Percentiles rank a stretch among this genome's conserved stretches.
Evolutionary conservation across 2,888 invertebrate genomes (phyloP).

Genomic region (Cheilosia impressa): DNA sequence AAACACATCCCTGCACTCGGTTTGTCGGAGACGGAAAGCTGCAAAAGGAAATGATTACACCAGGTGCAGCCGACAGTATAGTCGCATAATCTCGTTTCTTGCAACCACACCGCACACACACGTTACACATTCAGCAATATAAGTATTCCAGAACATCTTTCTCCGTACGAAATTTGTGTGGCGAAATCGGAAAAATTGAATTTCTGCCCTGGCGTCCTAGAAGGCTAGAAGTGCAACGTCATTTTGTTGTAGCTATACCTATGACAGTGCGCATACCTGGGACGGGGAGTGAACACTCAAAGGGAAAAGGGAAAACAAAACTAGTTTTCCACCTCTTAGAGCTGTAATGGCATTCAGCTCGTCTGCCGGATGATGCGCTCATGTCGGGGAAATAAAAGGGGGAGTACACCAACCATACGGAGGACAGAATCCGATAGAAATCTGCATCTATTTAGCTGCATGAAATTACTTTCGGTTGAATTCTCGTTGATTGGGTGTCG

Average conservation of each 20-base stretch:
- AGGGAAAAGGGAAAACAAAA: conserved; percentile 62
- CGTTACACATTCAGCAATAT: conserved; percentile 1
- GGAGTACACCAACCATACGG: conserved; percentile 53
- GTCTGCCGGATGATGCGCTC: conserved; percentile 31
- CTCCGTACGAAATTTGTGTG: conserved; percentile 44
- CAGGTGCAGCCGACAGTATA: conserved; percentile 41
- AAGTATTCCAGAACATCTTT: conserved; percentile 14
- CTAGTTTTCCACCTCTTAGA: conserved; percentile 61
- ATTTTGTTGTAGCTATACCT: conserved; percentile 12
- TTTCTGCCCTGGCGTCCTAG: conserved; percentile 37
- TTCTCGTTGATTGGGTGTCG: conserved; percentile 62
- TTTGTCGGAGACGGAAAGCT: conserved; percentile 12
- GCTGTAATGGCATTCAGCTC: conserved; percentile 38
- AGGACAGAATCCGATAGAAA: conserved; percentile 42
- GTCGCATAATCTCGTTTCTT: conserved; percentile 31
- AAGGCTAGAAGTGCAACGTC: conserved; percentile 32
- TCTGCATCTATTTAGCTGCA: conserved; percentile 49
- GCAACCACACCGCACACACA: conserved; percentile 7
- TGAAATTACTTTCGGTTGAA: conserved; percentile 68
- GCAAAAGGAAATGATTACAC: conserved; percentile 64
- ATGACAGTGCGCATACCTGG: conserved; percentile 11
- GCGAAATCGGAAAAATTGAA: conserved; percentile 53
- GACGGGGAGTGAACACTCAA: conserved; percentile 41
- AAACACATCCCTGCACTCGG: conserved; percentile 22
- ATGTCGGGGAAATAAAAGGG: conserved; percentile 28